Conservation (phyloP, 2,888 invertebrate genomes). For the Yponomeuta malinellus region DNA sequence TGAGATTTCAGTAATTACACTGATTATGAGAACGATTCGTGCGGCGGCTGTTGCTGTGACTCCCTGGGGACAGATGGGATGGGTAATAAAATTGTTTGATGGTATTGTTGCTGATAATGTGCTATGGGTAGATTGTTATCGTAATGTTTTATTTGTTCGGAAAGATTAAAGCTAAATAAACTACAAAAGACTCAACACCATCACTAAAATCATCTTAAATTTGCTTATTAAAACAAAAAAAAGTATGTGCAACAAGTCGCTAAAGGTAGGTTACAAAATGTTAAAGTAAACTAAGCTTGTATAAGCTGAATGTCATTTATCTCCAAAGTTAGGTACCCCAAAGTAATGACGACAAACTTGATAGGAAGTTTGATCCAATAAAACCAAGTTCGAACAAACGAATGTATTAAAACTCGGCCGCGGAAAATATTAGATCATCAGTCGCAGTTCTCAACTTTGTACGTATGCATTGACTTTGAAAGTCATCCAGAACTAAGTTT, state of each 20-base stretch:
- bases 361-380: slow-evolving; percentile 64
- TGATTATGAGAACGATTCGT: slow-evolving; percentile 63
- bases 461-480: slow-evolving; percentile 73
- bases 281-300: background rate
- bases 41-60: slow-evolving; percentile 33
- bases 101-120: slow-evolving; percentile 9
- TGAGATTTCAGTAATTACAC: slow-evolving; percentile 69
- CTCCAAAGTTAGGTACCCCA: slow-evolving; percentile 21
- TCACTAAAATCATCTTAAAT: background rate
- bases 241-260: background rate
- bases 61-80: slow-evolving; percentile 27
- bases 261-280: background rate
- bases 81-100: slow-evolving; percentile 26
- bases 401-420: slow-evolving; percentile 71
- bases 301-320: slow-evolving; percentile 1
- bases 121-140: background rate
- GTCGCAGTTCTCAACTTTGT: slow-evolving; percentile 73
- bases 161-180: no score
- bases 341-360: slow-evolving; percentile 59
- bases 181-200: no score
- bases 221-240: background rate
- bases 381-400: slow-evolving; percentile 73
- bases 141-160: no score
- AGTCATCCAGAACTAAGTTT: slow-evolving; percentile 76
- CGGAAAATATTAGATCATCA: slow-evolving; percentile 73